These are phyloP conservation scores for Tupiocoris notatus DNA, from an alignment of 2,888 invertebrate species.

Conservation along the genomic window DNA sequence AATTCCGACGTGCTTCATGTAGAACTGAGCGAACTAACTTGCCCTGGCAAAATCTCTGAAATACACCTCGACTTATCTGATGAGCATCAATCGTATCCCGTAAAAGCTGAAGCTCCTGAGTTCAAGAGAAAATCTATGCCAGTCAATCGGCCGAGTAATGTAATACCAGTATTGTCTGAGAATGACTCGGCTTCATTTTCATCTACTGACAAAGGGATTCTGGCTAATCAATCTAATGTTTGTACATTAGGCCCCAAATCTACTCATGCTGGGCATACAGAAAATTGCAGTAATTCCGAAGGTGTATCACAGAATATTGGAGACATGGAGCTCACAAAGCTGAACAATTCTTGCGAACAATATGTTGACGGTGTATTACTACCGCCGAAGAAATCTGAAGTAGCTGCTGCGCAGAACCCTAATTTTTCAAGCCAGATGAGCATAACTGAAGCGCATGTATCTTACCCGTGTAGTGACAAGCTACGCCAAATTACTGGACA, in stretches of 20 bases:
- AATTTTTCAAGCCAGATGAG: not conserved
- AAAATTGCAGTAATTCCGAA: not conserved
- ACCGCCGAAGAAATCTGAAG: too few relatives aligned
- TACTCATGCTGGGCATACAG: not conserved
- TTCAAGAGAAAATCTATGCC: not conserved
- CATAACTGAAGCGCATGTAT: not conserved
- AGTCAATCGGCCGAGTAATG: not conserved
- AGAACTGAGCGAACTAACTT: slow-evolving; percentile 12
- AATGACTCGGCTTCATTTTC: not conserved
- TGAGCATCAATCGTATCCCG: not conserved
- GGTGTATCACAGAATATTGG: not conserved
- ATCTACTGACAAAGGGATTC: not conserved
- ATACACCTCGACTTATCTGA: not conserved
- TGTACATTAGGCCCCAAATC: not conserved
- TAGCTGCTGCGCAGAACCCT: not conserved
- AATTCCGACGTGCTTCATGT: slow-evolving; percentile 12
- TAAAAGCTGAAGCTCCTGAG: not conserved
- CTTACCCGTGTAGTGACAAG: not conserved
- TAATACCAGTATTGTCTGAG: not conserved
- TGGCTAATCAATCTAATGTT: not conserved
- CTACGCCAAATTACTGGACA: not conserved
- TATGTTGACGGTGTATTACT: too few relatives aligned
- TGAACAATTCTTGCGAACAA: not conserved
- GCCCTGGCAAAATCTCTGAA: not conserved
- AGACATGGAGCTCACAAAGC: not conserved